phyloP scores from a whole-genome alignment of 2,888 invertebrate species.

The Macroteleia sp. region DNA sequence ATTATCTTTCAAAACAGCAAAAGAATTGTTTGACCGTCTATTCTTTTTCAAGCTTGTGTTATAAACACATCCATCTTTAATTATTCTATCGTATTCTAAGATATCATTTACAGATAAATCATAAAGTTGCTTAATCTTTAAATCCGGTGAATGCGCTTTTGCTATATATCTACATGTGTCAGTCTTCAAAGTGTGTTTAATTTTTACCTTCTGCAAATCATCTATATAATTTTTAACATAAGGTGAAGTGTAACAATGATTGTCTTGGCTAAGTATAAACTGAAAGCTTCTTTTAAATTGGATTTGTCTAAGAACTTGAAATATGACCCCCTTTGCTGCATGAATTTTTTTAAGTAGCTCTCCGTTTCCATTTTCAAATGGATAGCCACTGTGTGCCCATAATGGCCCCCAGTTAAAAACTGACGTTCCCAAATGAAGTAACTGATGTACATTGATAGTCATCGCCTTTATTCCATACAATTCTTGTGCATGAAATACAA shows the following conservation, averaged over 20 bases:
- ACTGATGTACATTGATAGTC: too few relatives aligned
- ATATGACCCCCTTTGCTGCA: slow-evolving; percentile 9
- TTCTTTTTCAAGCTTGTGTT: not conserved
- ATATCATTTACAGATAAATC: not conserved
- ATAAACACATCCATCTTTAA: slow-evolving; percentile 11
- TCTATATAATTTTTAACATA: not conserved
- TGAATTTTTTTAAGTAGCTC: slow-evolving; percentile 6
- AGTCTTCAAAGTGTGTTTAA: not conserved
- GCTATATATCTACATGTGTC: slow-evolving; percentile 11
- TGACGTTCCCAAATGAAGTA: too few relatives aligned
- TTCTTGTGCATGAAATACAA: slow-evolving; percentile 13
- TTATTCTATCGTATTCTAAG: not conserved
- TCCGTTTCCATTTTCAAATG: slow-evolving; percentile 14
- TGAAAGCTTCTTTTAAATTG: not conserved
- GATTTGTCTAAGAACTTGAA: slow-evolving; percentile 3
- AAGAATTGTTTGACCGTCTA: slow-evolving; percentile 14
- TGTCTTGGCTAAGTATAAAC: too few relatives aligned
- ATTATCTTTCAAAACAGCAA: not conserved
- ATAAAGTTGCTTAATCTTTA: not conserved
- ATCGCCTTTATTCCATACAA: slow-evolving; percentile 39
- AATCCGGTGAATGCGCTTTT: not conserved
- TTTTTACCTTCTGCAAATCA: not conserved
- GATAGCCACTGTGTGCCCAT: slow-evolving; percentile 5
- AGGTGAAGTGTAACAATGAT: not conserved
- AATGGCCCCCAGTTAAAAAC: slow-evolving; percentile 22